Base-by-base conservation (phyloP, 2,797 vertebrate genomes). In the Thamnophis elegans region DNA sequence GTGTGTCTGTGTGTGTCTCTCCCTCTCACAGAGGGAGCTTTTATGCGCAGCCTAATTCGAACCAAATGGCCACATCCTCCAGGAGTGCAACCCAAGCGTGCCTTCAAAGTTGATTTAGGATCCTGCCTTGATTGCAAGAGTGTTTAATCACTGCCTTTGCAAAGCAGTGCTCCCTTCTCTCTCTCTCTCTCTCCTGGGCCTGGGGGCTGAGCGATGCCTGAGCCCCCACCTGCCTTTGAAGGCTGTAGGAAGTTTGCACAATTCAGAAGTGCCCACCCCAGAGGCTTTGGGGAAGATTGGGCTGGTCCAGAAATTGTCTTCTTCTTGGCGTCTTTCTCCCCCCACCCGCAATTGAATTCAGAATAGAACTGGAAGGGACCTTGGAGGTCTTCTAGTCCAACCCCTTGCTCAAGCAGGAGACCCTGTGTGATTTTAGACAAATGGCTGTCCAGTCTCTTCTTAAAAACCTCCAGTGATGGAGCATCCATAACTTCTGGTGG, bases 31-130 rank as follows among this genome's bases (percentile, higher is more conserved):
- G 54, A 90, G 42, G 51, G 51, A 92, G 59, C 2, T 42, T 92
- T 89, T 25, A 87, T 32, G 73, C 1, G 58, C 7, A 5, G 1
- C 32, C 51, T 68, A 60, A 54, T 22, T 28, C 32, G 92, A 91
- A 91, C 36, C 53, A 90, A 92, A 73, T 5, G 42, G 32, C 62
- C 59, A 58, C 25, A 87, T 55, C 87, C 58, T 92, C 89, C 78
- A 89, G 89, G 88, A 88, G 7, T 25, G 47, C 89, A 94, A 89
- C 28, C 42, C 87, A 94, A 73, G 36, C 14, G 22, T 58, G 55
- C 18, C 36, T 22, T 89, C 36, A 25, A 5, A 82, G 73, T 22
- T 82, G 73, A 47, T 82, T 82, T 47, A 82, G 73, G 73, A 82
- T 82, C 73, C 73, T 47, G 36, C 73, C 10, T 47, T 82, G 73